These are phyloP conservation scores for Peribatodes rhomboidaria DNA, from an alignment of 2,888 invertebrate species.

Conservation along the genomic window DNA sequence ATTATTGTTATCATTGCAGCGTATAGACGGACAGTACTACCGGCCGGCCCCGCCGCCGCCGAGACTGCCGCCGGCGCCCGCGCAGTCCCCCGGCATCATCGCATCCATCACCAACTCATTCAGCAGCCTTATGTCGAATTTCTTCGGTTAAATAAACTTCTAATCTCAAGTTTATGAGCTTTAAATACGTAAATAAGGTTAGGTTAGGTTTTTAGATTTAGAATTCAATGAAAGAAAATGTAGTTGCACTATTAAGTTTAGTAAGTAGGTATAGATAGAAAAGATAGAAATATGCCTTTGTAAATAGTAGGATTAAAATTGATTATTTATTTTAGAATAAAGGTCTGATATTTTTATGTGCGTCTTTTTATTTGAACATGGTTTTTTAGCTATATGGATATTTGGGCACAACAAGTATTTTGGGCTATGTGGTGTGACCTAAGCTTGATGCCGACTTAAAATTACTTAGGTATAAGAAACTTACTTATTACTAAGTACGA, in stretches of 20 bases:
- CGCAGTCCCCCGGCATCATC: conserved; percentile 88
- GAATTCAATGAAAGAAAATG: neutral
- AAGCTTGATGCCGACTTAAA: no score
- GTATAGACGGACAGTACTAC: conserved; percentile 90
- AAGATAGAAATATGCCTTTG: conserved; percentile 19
- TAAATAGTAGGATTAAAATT: conserved; percentile 33
- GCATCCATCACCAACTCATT: conserved; percentile 92
- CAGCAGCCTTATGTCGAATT: conserved; percentile 91
- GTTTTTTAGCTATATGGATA: no score
- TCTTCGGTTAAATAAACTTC: conserved; percentile 87
- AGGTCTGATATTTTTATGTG: conserved; percentile 24
- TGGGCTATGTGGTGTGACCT: no score
- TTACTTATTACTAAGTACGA: no score
- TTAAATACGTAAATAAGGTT: conserved; percentile 23
- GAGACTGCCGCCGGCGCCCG: conserved; percentile 79
- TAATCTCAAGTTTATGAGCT: conserved; percentile 12
- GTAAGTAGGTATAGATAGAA: neutral
- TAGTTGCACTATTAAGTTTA: neutral
- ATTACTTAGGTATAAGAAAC: no score
- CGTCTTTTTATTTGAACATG: neutral
- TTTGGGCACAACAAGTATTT: no score
- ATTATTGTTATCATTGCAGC: conserved; percentile 72
- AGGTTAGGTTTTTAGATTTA: neutral
- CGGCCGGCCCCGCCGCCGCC: conserved; percentile 84
- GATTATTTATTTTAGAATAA: conserved; percentile 38